Percentiles rank a stretch among this genome's conserved stretches.
Conservation (phyloP, 2,888 invertebrate genomes). For the Acheta domesticus region DNA sequence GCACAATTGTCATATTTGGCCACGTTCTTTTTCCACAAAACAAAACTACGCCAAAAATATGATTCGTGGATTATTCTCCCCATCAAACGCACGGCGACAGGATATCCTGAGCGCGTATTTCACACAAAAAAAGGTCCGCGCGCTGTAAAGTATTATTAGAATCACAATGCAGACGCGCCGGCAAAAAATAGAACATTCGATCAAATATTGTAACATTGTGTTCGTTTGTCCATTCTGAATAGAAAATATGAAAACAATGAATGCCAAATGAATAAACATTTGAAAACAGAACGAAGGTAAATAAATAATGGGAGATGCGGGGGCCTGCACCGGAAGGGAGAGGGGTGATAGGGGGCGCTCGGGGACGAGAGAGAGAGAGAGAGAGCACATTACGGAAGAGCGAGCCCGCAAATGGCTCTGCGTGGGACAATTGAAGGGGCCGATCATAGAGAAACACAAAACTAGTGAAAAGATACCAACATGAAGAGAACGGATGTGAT, state of each 20-base stretch:
- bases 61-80: slow-evolving; percentile 11
- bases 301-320: background rate
- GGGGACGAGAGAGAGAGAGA: background rate
- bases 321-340: background rate
- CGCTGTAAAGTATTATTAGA: slow-evolving; percentile 2
- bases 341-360: background rate
- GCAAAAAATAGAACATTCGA: slow-evolving; percentile 18
- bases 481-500: too few species aligned
- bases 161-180: background rate
- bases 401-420: too few species aligned
- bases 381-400: background rate
- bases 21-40: background rate
- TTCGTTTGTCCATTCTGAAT: background rate
- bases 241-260: slow-evolving; percentile 18
- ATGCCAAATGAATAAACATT: slow-evolving; percentile 18
- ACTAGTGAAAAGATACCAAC: too few species aligned
- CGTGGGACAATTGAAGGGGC: too few species aligned
- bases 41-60: slow-evolving; percentile 5
- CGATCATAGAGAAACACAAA: too few species aligned
- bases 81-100: background rate
- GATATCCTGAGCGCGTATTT: background rate
- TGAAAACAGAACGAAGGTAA: slow-evolving; percentile 18
- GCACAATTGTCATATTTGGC: slow-evolving; percentile 10
- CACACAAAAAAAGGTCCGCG: background rate
- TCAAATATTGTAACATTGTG: slow-evolving; percentile 7